Base-by-base conservation (phyloP, 2,113 vertebrate genomes). In the Cariama cristata region DNA sequence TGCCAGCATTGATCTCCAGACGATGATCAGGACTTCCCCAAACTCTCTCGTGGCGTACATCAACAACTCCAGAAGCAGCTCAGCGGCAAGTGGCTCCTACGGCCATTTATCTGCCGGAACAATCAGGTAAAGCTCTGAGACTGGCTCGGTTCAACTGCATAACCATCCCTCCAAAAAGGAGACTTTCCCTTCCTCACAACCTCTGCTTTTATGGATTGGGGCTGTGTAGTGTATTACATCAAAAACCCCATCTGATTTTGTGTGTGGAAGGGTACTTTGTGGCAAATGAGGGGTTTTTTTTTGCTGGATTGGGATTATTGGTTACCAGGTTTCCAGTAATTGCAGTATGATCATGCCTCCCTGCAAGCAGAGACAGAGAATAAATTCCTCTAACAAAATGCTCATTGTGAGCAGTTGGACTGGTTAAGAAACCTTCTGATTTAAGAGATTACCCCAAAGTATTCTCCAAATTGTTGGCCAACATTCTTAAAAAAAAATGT, bases 21-120 rank as follows among this genome's bases (percentile, higher is more conserved):
- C 99, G 11, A 99, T 99, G 99, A 99, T 99, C 97, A 99, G 99
- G 79, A 99, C 99, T 49, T 99, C 99, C 3, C 99, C 99, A 84
- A 99, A 99, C 98, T 99, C 99, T 2, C 98, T 99, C n/a, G 99
- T 99, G 95, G 99, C 99, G 1, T 99, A 99, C 95, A 99, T 99
- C 98, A 99, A 99, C 98, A 99, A 99, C 96, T 99, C 99, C 3
- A 98, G 99, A n/a, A 99, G 99, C 98, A 99, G 99, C 96, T 99
- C 99, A 1, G 99, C 99, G 0, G 99, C 99, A 14, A 99, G 99
- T 89, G 99, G 99, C 92, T 99, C 99, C 81, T 99, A 99, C 0
- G 99, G 99, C 4, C 99, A 99, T 97, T 98, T 99, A 33, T 99
- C 99, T 1, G 99, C 99, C 0, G 99, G 99, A 10, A 98, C 99